These are phyloP conservation scores for Ia io DNA, from an alignment of 2,113 vertebrate genomes.

Conservation along the genomic window DNA sequence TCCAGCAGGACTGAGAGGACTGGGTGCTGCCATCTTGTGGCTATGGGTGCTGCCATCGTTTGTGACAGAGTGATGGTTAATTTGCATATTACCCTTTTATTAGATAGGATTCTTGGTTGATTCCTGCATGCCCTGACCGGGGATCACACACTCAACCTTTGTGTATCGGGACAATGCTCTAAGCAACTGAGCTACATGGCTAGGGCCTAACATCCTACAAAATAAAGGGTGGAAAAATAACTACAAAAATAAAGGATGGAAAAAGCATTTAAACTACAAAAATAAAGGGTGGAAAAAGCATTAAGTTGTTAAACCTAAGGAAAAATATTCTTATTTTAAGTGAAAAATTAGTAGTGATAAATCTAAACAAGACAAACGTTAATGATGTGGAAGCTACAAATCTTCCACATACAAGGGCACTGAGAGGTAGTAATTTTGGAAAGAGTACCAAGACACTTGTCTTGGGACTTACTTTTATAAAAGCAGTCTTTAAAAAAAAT, in stretches of 20 bases:
- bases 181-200: too few relatives aligned
- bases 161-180: too few relatives aligned
- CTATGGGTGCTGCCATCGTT: too few relatives aligned
- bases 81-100: too few relatives aligned
- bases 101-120: too few relatives aligned
- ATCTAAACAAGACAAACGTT: neutral
- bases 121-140: too few relatives aligned
- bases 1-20: too few relatives aligned
- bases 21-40: too few relatives aligned
- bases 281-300: neutral
- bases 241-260: neutral
- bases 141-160: too few relatives aligned
- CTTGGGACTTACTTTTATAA: neutral
- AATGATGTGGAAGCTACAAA: neutral
- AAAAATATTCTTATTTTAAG: neutral
- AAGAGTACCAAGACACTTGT: neutral
- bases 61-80: too few relatives aligned
- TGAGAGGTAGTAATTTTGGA: neutral
- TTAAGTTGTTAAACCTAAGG: neutral
- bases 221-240: too few relatives aligned
- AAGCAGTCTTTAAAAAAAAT: neutral
- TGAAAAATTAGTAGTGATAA: neutral
- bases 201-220: neutral
- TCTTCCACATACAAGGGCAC: neutral
- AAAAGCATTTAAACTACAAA: slow-evolving; percentile 2